These are phyloP conservation scores for Amyelois transitella DNA, from an alignment of 1,140 invertebrate genomes.

Conservation along the genomic window DNA sequence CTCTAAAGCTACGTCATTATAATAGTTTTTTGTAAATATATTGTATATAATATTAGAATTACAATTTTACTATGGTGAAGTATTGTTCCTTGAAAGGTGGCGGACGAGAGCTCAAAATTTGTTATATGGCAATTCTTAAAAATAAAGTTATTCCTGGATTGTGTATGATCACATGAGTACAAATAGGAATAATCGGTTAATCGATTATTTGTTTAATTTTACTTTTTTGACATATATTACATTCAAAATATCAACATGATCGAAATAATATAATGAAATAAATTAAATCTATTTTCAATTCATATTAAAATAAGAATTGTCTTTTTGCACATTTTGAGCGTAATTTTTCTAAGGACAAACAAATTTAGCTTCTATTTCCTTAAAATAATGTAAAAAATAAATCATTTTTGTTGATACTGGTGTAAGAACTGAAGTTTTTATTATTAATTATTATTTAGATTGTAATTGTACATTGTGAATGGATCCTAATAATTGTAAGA, in stretches of 20 bases:
- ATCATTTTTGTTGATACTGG: slow-evolving; percentile 8
- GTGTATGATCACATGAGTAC: background rate
- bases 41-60: slow-evolving; percentile 22
- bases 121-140: background rate
- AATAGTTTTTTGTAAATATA: slow-evolving; percentile 24
- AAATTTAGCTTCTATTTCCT: background rate
- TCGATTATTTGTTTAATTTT: too few species aligned
- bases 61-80: slow-evolving; percentile 4
- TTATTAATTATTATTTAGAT: slow-evolving; percentile 14
- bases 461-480: slow-evolving; percentile 44
- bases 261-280: too few species aligned
- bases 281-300: too few species aligned
- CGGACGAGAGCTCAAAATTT: background rate
- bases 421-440: slow-evolving; percentile 19
- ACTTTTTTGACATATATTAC: too few species aligned
- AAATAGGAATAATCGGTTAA: too few species aligned
- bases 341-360: background rate
- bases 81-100: slow-evolving; percentile 8
- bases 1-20: slow-evolving; percentile 14
- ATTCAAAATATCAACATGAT: too few species aligned
- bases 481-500: slow-evolving; percentile 53
- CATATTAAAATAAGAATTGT: background rate
- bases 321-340: background rate
- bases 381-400: background rate
- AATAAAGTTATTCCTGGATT: background rate